Base-by-base conservation (phyloP, 2,888 invertebrate species). In the Neoaliturus tenellus region DNA sequence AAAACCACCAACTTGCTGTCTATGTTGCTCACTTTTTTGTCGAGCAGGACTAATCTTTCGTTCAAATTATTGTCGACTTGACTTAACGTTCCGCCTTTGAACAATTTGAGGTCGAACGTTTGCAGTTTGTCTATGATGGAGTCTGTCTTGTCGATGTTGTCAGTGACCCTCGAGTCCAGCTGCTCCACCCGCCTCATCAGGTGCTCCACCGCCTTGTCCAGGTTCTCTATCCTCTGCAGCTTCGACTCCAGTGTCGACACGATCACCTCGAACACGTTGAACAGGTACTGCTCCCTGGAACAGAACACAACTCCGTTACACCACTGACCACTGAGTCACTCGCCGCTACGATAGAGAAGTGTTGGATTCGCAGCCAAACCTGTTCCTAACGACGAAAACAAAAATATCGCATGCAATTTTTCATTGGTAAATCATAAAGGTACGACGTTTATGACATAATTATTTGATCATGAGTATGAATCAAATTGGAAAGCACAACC, bases 221-320 rank as follows among this genome's bases (percentile, higher is more conserved):
- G 91, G 90, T 96, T 97, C 89, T 97, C 97, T 89, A 97, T 96
- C 87, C 97, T 93, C 90, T 97, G 96, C 17, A 97, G 92, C 91
- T 97, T 97, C 5, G 96, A 96, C 90, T 97, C 97, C 88, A 97
- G 91, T 33, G 97, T 97, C 88, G 96, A 96, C 84, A 97, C 96
- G 87, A 98, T 96, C 82, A 96, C 96, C 91, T 97, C 97, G 91
- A 97, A 97, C 82, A 97, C 96, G 90, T 96, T 96, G 91, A 96
- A 95, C 86, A 97, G 93, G 90, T 97, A 96, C 90, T 96, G 96
- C 91, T 97, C 97, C 91, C 97, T 97, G 95, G 86, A 94, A 94
- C 90, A 92, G 91, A 90, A 87, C 5, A 20, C 87, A 87, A 89
- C 10, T 20, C 51, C 14, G 20, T 51, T 23, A 51, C 20, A 51